These are phyloP conservation scores for Sylvilagus bachmani DNA, from an alignment of 2,113 vertebrate genomes.

Conservation along the genomic window DNA sequence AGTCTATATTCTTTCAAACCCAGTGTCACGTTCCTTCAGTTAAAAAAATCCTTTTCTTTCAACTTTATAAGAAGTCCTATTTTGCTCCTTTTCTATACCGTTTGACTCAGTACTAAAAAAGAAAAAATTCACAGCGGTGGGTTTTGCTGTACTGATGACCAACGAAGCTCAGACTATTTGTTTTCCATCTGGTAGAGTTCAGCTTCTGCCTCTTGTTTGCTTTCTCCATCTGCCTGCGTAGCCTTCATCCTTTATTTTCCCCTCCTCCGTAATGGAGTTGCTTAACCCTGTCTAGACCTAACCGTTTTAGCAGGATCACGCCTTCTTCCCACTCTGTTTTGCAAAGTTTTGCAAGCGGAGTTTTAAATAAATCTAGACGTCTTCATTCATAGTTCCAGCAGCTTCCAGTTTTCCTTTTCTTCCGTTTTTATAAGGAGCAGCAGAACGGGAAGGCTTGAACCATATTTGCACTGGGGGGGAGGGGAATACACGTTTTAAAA, in stretches of 20 bases:
- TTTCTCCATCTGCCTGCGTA: constrained; percentile 66
- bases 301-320: constrained; percentile 40
- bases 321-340: background rate
- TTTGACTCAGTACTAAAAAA: constrained; percentile 6
- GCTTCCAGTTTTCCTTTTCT: background rate
- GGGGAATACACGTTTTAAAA: background rate
- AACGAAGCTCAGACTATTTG: constrained; percentile 66
- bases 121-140: background rate
- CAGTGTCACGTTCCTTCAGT: constrained; percentile 35
- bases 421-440: background rate
- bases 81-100: constrained; percentile 53
- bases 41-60: constrained; percentile 52
- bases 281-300: constrained; percentile 66
- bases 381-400: background rate
- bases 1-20: background rate
- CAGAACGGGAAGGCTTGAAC: background rate
- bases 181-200: constrained; percentile 73
- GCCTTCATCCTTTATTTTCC: background rate
- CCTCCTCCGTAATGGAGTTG: constrained; percentile 54
- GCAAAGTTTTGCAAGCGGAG: background rate
- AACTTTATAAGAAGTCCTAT: background rate
- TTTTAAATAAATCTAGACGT: constrained; percentile 4
- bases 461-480: background rate
- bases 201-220: constrained; percentile 66
- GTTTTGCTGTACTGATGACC: constrained; percentile 70